phyloP scores from a whole-genome alignment of 1,140 invertebrate genomes.

The Nephila pilipes region DNA sequence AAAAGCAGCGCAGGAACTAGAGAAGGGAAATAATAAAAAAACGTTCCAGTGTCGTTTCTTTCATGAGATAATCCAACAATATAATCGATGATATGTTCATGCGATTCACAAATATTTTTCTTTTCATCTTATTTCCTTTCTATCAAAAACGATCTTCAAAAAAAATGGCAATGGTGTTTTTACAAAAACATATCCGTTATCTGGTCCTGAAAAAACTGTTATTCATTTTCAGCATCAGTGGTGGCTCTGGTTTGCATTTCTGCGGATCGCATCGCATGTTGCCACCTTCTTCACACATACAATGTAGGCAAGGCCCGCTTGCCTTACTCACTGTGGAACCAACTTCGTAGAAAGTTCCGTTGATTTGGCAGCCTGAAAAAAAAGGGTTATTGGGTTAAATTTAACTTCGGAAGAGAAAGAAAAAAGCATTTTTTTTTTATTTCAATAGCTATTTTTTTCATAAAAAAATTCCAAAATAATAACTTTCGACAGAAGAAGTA shows the following conservation, averaged over 20 bases:
- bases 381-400: too few relatives aligned
- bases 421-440: too few relatives aligned
- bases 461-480: too few relatives aligned
- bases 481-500: too few relatives aligned
- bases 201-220: conserved; percentile 74
- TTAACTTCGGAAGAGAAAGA: too few relatives aligned
- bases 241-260: conserved; percentile 91
- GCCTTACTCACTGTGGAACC: conserved; percentile 91
- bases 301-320: conserved; percentile 94
- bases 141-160: background rate
- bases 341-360: conserved; percentile 89
- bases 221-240: conserved; percentile 84
- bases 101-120: conserved; percentile 12
- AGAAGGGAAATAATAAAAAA: conserved; percentile 8
- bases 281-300: conserved; percentile 87
- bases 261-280: conserved; percentile 96
- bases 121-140: conserved; percentile 5
- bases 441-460: too few relatives aligned
- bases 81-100: conserved; percentile 18
- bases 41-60: background rate
- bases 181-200: conserved; percentile 25
- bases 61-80: background rate
- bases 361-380: conserved; percentile 88
- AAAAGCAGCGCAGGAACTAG: conserved; percentile 71
- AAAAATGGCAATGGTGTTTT: background rate